A percentile compares a stretch with the other conserved stretches of the same genome.
phyloP scores from a whole-genome alignment of 2,888 invertebrate genomes.

The Callosobruchus maculatus region DNA sequence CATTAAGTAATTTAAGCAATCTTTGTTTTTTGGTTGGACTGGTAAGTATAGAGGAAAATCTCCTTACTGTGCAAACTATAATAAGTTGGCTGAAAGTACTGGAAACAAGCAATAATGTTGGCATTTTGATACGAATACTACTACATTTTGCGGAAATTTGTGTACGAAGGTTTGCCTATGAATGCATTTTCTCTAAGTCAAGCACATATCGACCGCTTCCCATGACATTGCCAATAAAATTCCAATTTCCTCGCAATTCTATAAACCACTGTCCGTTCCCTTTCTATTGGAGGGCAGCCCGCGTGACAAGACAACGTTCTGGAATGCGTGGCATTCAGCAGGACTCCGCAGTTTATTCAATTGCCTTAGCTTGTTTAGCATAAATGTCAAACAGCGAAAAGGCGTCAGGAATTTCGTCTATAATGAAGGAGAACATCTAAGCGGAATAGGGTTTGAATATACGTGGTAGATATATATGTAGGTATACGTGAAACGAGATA shows the following conservation, averaged over 20 bases:
- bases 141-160: no score
- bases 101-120: no score
- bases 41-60: no score
- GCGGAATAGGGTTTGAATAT: neutral
- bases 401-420: neutral
- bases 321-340: neutral
- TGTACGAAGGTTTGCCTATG: no score
- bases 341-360: neutral
- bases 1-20: no score
- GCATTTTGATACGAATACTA: no score
- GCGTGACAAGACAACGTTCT: neutral
- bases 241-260: neutral
- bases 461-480: neutral
- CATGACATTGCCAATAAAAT: neutral
- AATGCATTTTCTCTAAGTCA: no score
- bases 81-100: no score
- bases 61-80: no score
- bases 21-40: no score
- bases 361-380: neutral
- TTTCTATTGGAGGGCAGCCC: neutral
- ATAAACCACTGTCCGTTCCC: neutral
- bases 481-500: neutral
- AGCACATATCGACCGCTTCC: neutral
- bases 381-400: neutral
- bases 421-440: neutral